These are phyloP conservation scores for Polypedilum pembai DNA, from an alignment of 1,140 invertebrate species.

Conservation along the genomic window DNA sequence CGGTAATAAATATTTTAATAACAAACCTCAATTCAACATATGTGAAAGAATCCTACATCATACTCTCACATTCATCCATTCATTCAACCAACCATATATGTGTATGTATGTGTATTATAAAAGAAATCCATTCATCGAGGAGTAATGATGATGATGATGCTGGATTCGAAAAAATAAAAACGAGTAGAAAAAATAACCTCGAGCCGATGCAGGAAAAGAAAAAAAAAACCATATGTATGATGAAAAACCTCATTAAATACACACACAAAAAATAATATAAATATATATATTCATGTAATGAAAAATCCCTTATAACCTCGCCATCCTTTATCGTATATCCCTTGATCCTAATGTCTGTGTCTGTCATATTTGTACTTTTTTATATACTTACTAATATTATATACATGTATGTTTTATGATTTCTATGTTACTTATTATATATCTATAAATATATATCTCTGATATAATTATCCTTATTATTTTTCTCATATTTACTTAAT, in stretches of 20 bases:
- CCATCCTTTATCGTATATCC: slow-evolving; percentile 2
- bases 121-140: neutral
- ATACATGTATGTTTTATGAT: slow-evolving; percentile 20
- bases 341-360: slow-evolving; percentile 15
- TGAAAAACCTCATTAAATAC: slow-evolving; percentile 24
- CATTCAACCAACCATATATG: neutral
- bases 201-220: slow-evolving; percentile 12
- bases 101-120: neutral
- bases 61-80: neutral
- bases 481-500: too few relatives aligned
- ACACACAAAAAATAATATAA: slow-evolving; percentile 1
- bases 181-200: slow-evolving; percentile 17
- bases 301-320: slow-evolving; percentile 1
- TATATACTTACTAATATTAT: neutral
- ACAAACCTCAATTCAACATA: neutral
- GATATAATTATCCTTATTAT: too few relatives aligned
- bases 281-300: neutral
- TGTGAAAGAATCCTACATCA: neutral
- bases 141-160: too few relatives aligned
- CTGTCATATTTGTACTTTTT: slow-evolving; percentile 21
- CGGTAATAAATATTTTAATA: slow-evolving; percentile 26
- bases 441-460: too few relatives aligned
- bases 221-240: neutral
- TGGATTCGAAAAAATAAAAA: neutral
- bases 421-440: neutral